Evolutionary conservation across 2,113 vertebrate species (phyloP).

Genomic region (Pomatorhinus ruficollis): DNA sequence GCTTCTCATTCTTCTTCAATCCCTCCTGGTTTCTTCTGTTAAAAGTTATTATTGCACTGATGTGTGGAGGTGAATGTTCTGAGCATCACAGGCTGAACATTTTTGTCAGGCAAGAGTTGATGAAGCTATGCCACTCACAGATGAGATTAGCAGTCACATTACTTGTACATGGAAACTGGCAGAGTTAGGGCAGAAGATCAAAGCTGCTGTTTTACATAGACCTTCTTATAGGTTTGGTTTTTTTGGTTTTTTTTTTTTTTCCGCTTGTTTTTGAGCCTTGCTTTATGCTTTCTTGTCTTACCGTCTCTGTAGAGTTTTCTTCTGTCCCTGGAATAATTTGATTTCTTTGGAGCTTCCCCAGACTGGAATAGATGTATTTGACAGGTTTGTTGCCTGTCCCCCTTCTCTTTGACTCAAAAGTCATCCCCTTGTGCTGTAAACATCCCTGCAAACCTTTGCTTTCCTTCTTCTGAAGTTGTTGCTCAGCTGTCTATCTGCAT

Average conservation of each 20-base stretch:
- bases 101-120: not conserved
- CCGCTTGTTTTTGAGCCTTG: not conserved
- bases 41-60: not conserved
- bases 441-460: not conserved
- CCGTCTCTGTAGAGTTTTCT: not conserved
- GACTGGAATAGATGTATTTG: not conserved
- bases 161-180: not conserved
- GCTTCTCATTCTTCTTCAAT: not conserved
- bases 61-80: not conserved
- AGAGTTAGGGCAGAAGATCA: not conserved
- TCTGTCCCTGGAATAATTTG: not conserved
- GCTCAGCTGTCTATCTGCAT: accelerated
- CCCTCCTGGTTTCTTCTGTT: not conserved
- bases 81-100: not conserved
- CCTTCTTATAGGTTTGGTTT: not conserved
- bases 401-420: not conserved
- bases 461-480: not conserved
- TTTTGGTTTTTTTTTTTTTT: not conserved
- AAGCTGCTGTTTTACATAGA: not conserved
- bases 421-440: not conserved
- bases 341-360: not conserved
- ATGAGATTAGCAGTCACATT: not conserved
- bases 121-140: not conserved
- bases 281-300: not conserved
- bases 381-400: not conserved